Conservation (phyloP, 2,888 invertebrate species). For the Tenthredo amoena region DNA sequence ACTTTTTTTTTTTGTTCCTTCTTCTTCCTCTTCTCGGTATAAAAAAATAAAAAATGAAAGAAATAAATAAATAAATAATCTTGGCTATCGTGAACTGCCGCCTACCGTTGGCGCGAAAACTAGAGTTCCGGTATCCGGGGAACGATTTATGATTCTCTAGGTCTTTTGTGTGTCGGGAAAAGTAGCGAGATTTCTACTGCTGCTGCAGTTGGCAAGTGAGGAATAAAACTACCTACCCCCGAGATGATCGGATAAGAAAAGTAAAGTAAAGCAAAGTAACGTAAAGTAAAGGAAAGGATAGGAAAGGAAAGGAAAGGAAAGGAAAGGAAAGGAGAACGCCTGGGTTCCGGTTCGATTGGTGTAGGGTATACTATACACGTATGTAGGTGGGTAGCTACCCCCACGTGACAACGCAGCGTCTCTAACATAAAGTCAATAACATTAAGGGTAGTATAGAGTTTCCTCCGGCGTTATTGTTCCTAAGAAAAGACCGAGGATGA, state of each 20-base stretch:
- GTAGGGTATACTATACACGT: too few species aligned
- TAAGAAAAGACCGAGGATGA: not conserved
- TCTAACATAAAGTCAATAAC: conserved; percentile 50
- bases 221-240: conserved; percentile 17
- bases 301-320: not conserved
- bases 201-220: conserved; percentile 27
- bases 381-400: not conserved
- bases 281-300: not conserved
- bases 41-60: not conserved
- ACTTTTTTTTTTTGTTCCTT: not conserved
- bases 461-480: conserved; percentile 7
- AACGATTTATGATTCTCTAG: conserved; percentile 42
- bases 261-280: not conserved
- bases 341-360: conserved; percentile 3
- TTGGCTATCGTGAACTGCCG: conserved; percentile 4
- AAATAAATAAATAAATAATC: not conserved
- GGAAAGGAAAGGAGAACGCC: not conserved
- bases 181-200: not conserved
- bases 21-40: not conserved
- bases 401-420: conserved; percentile 13
- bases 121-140: conserved; percentile 42
- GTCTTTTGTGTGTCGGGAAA: conserved; percentile 32
- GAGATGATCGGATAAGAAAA: conserved; percentile 37
- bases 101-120: conserved; percentile 34
- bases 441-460: conserved; percentile 40